phyloP scores from a whole-genome alignment of 1,140 invertebrate genomes.

The Apis florea region DNA sequence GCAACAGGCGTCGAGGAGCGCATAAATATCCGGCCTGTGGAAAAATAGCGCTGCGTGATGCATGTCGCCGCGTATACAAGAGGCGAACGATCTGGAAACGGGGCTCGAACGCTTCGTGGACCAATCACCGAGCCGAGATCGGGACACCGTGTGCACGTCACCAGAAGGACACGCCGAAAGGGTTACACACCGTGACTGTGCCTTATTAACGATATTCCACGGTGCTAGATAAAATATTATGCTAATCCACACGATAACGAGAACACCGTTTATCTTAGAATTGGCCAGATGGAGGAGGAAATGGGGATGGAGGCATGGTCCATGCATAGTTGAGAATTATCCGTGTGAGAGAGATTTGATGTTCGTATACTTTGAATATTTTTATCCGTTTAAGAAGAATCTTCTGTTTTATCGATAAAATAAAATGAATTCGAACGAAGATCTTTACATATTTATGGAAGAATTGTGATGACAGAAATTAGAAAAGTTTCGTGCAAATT shows the following conservation, averaged over 20 bases:
- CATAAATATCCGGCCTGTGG: conserved; percentile 30
- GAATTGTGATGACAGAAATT: too few relatives aligned
- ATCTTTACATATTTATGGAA: too few relatives aligned
- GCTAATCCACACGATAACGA: conserved; percentile 50
- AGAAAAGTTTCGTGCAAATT: too few relatives aligned
- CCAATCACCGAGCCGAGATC: conserved; percentile 17
- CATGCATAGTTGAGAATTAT: too few relatives aligned
- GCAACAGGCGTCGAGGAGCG: conserved; percentile 34
- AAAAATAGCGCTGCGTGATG: conserved; percentile 25
- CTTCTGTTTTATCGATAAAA: too few relatives aligned
- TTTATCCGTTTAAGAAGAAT: too few relatives aligned
- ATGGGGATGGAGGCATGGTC: too few relatives aligned
- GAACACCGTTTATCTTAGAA: conserved; percentile 46
- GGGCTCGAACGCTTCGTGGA: conserved; percentile 3
- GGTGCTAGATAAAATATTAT: conserved; percentile 62
- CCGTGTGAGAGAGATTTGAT: too few relatives aligned
- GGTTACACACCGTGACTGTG: conserved; percentile 58
- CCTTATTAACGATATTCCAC: conserved; percentile 67
- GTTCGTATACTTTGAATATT: too few relatives aligned
- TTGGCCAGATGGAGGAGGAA: too few relatives aligned
- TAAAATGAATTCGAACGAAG: too few relatives aligned
- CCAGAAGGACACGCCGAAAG: conserved; percentile 62
- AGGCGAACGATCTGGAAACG: conserved; percentile 9
- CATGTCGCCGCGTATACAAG: conserved; percentile 11
- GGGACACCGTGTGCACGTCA: conserved; percentile 27